Evolutionary conservation across 2,888 invertebrate species (phyloP).

Genomic region (Leptogaster cylindrica): DNA sequence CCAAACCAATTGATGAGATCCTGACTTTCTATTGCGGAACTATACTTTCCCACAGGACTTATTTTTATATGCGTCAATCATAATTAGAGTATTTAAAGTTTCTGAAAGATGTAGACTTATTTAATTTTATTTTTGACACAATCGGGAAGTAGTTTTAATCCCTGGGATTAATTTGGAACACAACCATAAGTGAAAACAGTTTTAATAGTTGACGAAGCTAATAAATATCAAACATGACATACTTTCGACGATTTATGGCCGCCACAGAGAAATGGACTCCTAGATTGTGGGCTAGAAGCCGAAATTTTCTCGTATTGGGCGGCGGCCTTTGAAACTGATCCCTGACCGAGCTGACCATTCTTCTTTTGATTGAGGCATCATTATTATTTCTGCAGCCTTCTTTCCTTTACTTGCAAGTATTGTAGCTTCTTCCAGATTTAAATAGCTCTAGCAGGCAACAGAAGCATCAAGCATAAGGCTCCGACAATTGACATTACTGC

Average conservation of each 20-base stretch:
- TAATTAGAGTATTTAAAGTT: no score
- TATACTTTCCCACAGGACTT: no score
- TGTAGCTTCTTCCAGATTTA: conserved; percentile 3
- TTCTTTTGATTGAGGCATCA: no score
- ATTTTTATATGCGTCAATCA: no score
- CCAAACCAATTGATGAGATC: no score
- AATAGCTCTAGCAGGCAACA: conserved; percentile 7
- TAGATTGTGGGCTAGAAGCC: not conserved
- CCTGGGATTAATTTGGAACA: no score
- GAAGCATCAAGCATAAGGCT: no score
- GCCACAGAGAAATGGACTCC: conserved; percentile 11
- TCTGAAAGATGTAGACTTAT: no score
- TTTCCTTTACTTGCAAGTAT: conserved; percentile 7
- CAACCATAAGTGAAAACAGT: not conserved
- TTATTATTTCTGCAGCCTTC: conserved; percentile 4
- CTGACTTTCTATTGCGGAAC: no score
- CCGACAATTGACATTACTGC: no score
- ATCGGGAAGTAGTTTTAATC: no score
- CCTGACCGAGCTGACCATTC: conserved; percentile 12
- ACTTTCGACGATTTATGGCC: conserved; percentile 31
- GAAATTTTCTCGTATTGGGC: conserved; percentile 27
- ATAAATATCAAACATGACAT: conserved; percentile 26
- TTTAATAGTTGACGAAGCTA: conserved; percentile 17
- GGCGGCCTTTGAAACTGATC: conserved; percentile 28
- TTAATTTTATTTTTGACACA: no score